Base-by-base conservation (phyloP, 2,888 invertebrate genomes). In the Ophioninae sp. region DNA sequence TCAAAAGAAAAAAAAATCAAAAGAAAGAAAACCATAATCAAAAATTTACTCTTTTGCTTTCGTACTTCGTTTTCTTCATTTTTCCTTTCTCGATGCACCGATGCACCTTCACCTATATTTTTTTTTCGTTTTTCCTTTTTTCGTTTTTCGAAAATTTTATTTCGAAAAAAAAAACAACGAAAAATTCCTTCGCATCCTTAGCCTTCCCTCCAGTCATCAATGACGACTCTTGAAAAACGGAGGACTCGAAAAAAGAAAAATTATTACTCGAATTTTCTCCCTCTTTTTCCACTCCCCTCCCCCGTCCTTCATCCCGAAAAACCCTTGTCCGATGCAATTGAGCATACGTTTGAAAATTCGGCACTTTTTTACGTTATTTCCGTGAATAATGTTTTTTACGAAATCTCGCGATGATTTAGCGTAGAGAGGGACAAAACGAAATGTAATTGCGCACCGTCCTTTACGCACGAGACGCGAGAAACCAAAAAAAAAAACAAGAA, bases 71-170 rank as follows among this genome's bases (percentile, higher is more conserved):
- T 65, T 72, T 67, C 37, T 68, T 68, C 65, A 39, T n/a, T 20
- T 64, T 23, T 81, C 83, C 81, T 86, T 80, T 83, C 76, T 65
- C 71, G 61, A 71, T 63, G 83, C 87, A 85, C 87, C 78, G 72
- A 79, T 77, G 86, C 85, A 86, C 86, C 59, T 64, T 79, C 81
- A 58, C 67, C 1, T 79, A 41, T 76, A 22, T 61, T 30, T 44
- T 22, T 9, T 63, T 22, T 61, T 71, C 30, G 22, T 74, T 51
- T 64, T 7, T 13, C 17, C 37, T 37, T 73, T 69, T 41, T 41
- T 64, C 64, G 44, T 63, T 22, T 51, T 56, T 41, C 23, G 30
- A 30, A 1, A 30, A 30, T 41, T 30, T 41, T 20, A 23, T 41
- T 6, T 39, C 58, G 30, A 44, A 79, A 68, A 79, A 61, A 82